Evolutionary conservation across 92 coral and sea anemone genomes (phyloP), one percentile per base, ranked within the genome.

Genomic region (Scolanthus callimorphus): DNA sequence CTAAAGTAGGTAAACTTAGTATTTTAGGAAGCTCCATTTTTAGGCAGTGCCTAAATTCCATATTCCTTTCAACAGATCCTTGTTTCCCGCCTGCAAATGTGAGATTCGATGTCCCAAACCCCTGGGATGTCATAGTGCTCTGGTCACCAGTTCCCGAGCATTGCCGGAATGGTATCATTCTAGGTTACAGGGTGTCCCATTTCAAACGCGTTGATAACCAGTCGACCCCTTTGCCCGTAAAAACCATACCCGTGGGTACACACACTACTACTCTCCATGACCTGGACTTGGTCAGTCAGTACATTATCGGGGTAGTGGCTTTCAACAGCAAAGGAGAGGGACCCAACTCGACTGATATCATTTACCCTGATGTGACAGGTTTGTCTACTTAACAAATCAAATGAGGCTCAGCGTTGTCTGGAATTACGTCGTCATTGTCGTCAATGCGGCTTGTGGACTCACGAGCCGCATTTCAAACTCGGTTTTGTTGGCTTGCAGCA

Each of bases 301-400:
- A 89, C 64, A 70, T 76, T 15, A 47, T 89, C 9, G 46, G 46
- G 19, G 64, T 89, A 27, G 31, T 75, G 1, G 97, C 97, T 11
- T 89, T 79, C 56, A 89, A 89, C 21, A 54, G 70, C 31, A 84
- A 51, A 49, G 97, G 97, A 13, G 71, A 61, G 8, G 88, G 97
- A 12, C 71, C 71, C 31, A 25, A 60, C 2, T 56, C 82, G 3
- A 65, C 52, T 26, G 90, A 84, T 27, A 60, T 78, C 4, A 73
- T 77, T 9, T 27, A 66, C 20, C 85, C 85, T 0, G 90, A 78
- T 59, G 51, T 17, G 46, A 61, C 73, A 26, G 90, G 90, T 84
- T 24, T n/a, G n/a, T n/a, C n/a, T n/a, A n/a, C n/a, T n/a, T n/a
- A n/a, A n/a, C n/a, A n/a, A n/a, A n/a, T n/a, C n/a, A n/a, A n/a